Evolutionary conservation across 2,113 vertebrate genomes (phyloP), one percentile per base, ranked within the genome.

Genomic region (Bagarius yarrelli): DNA sequence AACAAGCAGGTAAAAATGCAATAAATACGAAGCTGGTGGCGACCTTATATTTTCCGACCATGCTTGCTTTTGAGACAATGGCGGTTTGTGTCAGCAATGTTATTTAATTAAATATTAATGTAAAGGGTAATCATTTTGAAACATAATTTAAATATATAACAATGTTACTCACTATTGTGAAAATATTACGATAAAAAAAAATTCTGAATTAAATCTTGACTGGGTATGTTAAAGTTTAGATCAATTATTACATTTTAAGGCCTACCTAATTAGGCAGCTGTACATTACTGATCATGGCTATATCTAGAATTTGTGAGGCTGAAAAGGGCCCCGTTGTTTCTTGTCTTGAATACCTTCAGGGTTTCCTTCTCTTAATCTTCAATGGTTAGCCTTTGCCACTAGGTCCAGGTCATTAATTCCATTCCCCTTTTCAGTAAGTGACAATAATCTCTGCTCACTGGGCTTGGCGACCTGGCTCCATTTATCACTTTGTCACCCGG

Each of bases 361-460:
- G 87, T 79, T 71, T 78, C 44, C 80, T 80, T 64, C 67, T 71
- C 82, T 85, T 89, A 89, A 89, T 90, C 85, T 88, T 61, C 71
- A 56, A 75, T 89, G 85, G 91, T 90, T 91, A 90, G 76, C 89
- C 88, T 89, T 88, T 90, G 86, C 83, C 87, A 88, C 85, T 66
- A 61, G 87, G 86, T 86, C 85, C 86, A 81, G 82, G 84, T 86
- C 84, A 88, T 90, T 88, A 91, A 90, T 89, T 86, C 81, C 77
- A 69, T 80, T 83, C 82, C 66, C 83, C 73, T 47, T 73, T 86
- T 85, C 83, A 86, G 83, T 85, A 85, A 89, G 64, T 87, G 90
- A 89, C 87, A 91, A 88, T 92, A 89, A 89, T 89, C 85, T 87
- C 81, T 84, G 87, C 88, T 89, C 86, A 86, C 83, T 88, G 87